Evolutionary conservation across 2,797 vertebrate genomes (phyloP).

Genomic region (Manis javanica): DNA sequence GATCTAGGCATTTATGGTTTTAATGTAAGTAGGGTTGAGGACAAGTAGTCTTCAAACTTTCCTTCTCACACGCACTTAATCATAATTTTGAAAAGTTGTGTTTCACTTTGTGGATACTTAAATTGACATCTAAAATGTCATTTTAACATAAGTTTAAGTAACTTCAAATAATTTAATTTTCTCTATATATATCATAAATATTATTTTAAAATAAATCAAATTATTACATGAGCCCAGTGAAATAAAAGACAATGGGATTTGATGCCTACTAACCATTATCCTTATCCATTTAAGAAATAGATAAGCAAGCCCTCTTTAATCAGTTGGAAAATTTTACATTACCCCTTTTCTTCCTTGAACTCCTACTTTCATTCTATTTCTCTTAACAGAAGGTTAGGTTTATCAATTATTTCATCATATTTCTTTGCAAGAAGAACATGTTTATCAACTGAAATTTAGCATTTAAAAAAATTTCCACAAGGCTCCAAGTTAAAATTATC

Average conservation of each 20-base stretch:
- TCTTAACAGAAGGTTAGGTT: background rate
- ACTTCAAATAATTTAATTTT: slow-evolving; percentile 26
- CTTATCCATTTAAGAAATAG: background rate
- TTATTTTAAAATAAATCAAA: slow-evolving; percentile 36
- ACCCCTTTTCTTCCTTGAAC: slow-evolving; percentile 27
- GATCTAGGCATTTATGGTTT: background rate
- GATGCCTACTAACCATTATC: background rate
- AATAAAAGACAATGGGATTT: background rate
- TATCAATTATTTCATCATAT: slow-evolving; percentile 5
- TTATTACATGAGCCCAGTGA: background rate
- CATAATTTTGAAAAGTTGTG: background rate
- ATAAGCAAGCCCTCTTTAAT: background rate
- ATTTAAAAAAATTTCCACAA: background rate
- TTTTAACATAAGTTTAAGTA: background rate
- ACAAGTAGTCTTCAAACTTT: background rate
- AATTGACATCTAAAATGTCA: background rate
- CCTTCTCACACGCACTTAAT: accelerated
- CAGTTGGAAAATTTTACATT: background rate
- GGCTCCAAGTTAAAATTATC: background rate
- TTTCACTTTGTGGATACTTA: background rate
- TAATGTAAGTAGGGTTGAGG: background rate
- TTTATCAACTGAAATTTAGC: background rate
- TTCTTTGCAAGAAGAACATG: background rate
- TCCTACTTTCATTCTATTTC: background rate
- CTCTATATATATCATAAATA: background rate